Base-by-base conservation (phyloP, 2,113 vertebrate genomes). In the Phoxinus phoxinus region DNA sequence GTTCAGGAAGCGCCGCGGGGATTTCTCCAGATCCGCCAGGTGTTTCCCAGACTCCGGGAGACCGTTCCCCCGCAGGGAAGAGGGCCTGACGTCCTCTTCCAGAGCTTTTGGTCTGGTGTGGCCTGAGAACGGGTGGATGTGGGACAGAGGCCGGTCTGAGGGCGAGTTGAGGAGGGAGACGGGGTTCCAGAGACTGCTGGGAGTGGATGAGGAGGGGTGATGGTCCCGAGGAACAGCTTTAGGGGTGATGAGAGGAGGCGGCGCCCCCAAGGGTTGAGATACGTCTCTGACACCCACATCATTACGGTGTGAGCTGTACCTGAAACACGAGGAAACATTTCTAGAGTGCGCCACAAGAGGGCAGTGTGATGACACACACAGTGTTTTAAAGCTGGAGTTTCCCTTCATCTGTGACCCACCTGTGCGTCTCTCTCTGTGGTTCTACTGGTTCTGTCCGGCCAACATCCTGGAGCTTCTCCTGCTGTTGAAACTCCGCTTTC, bases 211-310 rank as follows among this genome's bases (percentile, higher is more conserved):
- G 0, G 96, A 90, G 21, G 93, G 90, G 86, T 90, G 92, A 46
- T 93, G 94, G 56, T 95, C 93, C 9, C 96, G 96, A 56, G 95
- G 96, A 83, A 94, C 94, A 13, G 96, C 95, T 80, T 99, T 98
- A 21, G 98, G 98, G 0, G 98, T 98, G 91, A 99, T 98, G 90
- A 98, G 98, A 0, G 98, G 97, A 0, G 97, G 98, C 6, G 98
- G 98, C 0, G 96, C 97, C 0, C 98, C 97, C 3, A 99, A 94
- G 90, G 97, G 97, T 90, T 95, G 95, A 25, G 95, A 94, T 4
- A 94, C 89, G 69, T 99, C 98, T 11, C 97, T 94, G 88, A 91
- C 83, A 30, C 58, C 75, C 53, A 71, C 37, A 35, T 99, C 97
- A 0, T 96, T 96, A 85, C 96, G 96, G 91, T 92, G 96, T 23